These are phyloP conservation scores for Hanleya hanleyi DNA, from an alignment of 2,888 invertebrate species.

Conservation along the genomic window DNA sequence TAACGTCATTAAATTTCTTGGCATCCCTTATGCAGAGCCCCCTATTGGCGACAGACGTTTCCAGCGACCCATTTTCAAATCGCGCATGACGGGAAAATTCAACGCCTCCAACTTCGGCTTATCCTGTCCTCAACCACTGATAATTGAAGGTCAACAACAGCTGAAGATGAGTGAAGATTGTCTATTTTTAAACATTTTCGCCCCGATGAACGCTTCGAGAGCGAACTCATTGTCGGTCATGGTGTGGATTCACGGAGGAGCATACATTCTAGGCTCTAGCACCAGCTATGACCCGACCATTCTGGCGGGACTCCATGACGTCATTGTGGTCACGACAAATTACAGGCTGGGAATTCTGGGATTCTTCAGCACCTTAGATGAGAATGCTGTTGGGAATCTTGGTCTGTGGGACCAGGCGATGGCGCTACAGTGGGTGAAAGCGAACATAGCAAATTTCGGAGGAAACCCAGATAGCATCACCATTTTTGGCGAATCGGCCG, in stretches of 20 bases:
- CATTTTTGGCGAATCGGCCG: conserved; percentile 40
- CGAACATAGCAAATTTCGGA: conserved; percentile 56
- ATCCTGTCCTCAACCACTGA: conserved; percentile 28
- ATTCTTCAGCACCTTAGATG: conserved; percentile 18
- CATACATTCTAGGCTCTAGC: conserved; percentile 11
- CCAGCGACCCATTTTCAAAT: conserved; percentile 11
- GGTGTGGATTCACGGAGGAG: conserved; percentile 38
- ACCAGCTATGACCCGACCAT: conserved; percentile 15
- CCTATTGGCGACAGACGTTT: conserved; percentile 29
- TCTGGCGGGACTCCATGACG: conserved; percentile 21
- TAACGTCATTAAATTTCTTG: conserved; percentile 19
- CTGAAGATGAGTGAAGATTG: conserved; percentile 28
- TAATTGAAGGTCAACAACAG: conserved; percentile 73
- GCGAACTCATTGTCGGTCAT: conserved; percentile 19
- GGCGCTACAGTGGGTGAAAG: conserved; percentile 66
- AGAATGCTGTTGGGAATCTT: conserved; percentile 61
- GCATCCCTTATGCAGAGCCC: conserved; percentile 31
- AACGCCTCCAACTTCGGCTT: conserved; percentile 34
- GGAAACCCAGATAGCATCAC: conserved; percentile 64
- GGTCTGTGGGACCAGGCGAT: conserved; percentile 67
- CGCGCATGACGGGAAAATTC: conserved; percentile 3
- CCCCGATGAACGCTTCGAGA: conserved; percentile 6
- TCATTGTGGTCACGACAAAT: conserved; percentile 33
- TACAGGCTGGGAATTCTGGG: conserved; percentile 29
- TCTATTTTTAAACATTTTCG: conserved; percentile 28